Evolutionary conservation across 23 tunicate species (phyloP).

Genomic region (Trididemnum clinides): DNA sequence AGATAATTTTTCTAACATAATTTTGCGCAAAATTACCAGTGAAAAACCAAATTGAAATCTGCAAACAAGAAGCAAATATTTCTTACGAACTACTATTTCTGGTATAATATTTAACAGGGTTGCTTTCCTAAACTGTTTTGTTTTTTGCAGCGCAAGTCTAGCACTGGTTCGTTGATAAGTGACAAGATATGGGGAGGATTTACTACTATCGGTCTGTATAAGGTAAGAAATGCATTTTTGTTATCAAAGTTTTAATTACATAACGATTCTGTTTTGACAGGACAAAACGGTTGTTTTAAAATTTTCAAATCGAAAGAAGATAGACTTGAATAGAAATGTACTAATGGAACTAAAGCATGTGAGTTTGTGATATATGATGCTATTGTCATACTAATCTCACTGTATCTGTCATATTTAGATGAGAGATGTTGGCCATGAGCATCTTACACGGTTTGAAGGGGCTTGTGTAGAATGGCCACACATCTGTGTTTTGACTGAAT

Average conservation of each 20-base stretch:
- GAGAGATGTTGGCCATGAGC: conserved; percentile 90
- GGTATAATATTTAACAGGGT: too few species aligned
- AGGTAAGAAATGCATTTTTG: conserved; percentile 19
- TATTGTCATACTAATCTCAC: background rate
- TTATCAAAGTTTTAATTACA: background rate
- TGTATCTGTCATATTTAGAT: conserved; percentile 36
- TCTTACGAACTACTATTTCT: too few species aligned
- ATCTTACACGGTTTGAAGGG: conserved; percentile 87
- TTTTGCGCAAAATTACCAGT: too few species aligned
- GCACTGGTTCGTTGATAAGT: conserved; percentile 85
- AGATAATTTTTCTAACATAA: too few species aligned
- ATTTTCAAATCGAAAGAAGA: conserved; percentile 61
- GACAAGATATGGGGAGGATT: conserved; percentile 73
- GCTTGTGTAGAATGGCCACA: conserved; percentile 95
- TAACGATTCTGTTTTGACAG: conserved; percentile 29
- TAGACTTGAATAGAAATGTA: conserved; percentile 62
- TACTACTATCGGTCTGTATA: conserved; percentile 70
- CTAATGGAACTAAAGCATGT: conserved; percentile 91
- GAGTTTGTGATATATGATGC: conserved; percentile 4
- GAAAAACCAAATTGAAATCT: too few species aligned
- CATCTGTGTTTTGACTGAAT: conserved; percentile 82
- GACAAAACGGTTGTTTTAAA: conserved; percentile 76
- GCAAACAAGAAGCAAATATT: too few species aligned
- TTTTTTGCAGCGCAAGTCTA: conserved; percentile 66
- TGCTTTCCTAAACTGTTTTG: too few species aligned